A percentile compares a stretch with the other conserved stretches of the same genome.
Conservation (phyloP, 2,888 invertebrate species). For the Neria commutata region DNA sequence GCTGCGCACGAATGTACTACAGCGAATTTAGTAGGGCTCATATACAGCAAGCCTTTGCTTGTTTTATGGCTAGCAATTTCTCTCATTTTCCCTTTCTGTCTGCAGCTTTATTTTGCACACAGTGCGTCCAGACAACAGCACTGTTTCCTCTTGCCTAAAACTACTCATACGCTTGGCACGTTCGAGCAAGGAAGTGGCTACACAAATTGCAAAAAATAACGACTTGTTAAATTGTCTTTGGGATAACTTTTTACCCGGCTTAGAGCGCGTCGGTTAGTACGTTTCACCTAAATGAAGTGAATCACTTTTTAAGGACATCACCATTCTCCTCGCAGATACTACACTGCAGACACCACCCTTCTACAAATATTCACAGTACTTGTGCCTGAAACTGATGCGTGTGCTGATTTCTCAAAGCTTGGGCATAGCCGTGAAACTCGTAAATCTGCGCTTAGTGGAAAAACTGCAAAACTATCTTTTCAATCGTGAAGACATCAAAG, state of each 20-base stretch:
- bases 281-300: not conserved
- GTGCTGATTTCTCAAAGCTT: conserved; percentile 69
- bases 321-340: conserved; percentile 33
- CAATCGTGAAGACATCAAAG: conserved; percentile 53
- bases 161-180: conserved; percentile 79
- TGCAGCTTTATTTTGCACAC: conserved; percentile 75
- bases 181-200: conserved; percentile 74
- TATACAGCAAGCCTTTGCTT: not conserved
- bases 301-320: not conserved
- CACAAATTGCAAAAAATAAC: conserved; percentile 69
- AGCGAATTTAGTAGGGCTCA: conserved; percentile 68
- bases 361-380: conserved; percentile 71
- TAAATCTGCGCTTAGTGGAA: conserved; percentile 41
- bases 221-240: conserved; percentile 70
- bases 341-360: conserved; percentile 46
- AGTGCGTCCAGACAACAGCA: conserved; percentile 73
- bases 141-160: conserved; percentile 76
- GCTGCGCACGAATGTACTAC: conserved; percentile 76
- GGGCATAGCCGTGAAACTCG: conserved; percentile 46
- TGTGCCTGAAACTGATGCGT: conserved; percentile 76
- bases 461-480: conserved; percentile 53
- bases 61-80: not conserved
- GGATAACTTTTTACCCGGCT: conserved; percentile 63
- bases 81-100: too few species aligned
- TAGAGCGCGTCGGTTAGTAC: conserved; percentile 42